Conservation (phyloP, 2,888 invertebrate genomes). For the Helicoverpa assulta region DNA sequence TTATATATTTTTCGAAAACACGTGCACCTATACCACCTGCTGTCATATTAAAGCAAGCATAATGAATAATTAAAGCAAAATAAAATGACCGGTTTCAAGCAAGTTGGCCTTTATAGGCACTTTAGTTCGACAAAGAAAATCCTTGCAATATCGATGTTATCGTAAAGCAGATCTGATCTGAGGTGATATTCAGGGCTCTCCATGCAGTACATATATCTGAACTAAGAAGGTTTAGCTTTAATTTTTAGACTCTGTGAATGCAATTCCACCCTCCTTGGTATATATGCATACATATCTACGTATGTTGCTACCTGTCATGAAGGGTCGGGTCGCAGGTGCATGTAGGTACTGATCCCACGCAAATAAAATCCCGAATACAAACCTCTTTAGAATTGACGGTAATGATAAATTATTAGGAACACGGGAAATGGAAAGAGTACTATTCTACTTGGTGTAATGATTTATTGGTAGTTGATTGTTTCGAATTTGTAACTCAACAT, state of each 20-base stretch:
- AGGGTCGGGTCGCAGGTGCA: constrained; percentile 61
- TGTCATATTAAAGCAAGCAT: too few relatives aligned
- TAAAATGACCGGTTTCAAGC: neutral
- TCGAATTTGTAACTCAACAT: too few relatives aligned
- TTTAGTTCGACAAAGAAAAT: neutral
- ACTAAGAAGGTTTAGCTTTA: constrained; percentile 19
- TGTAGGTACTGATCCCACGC: constrained; percentile 17
- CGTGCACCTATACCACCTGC: too few relatives aligned
- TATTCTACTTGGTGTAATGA: neutral
- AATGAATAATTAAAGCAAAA: neutral
- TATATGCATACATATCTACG: constrained; percentile 19
- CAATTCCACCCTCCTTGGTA: constrained; percentile 52
- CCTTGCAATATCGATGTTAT: neutral
- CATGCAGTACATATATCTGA: neutral
- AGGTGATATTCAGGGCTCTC: neutral
- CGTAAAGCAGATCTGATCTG: neutral
- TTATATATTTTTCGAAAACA: too few relatives aligned
- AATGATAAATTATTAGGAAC: constrained; percentile 3
- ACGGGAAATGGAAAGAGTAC: constrained; percentile 4
- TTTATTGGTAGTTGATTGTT: neutral
- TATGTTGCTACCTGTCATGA: constrained; percentile 56
- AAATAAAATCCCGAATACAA: constrained; percentile 48
- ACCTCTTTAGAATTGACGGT: constrained; percentile 27
- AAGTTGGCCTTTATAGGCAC: neutral
- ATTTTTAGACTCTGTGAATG: constrained; percentile 26